A percentile compares a stretch with the other conserved stretches of the same genome.
These are phyloP conservation scores for Urechis unicinctus DNA, from an alignment of 2,888 invertebrate species.

Conservation along the genomic window DNA sequence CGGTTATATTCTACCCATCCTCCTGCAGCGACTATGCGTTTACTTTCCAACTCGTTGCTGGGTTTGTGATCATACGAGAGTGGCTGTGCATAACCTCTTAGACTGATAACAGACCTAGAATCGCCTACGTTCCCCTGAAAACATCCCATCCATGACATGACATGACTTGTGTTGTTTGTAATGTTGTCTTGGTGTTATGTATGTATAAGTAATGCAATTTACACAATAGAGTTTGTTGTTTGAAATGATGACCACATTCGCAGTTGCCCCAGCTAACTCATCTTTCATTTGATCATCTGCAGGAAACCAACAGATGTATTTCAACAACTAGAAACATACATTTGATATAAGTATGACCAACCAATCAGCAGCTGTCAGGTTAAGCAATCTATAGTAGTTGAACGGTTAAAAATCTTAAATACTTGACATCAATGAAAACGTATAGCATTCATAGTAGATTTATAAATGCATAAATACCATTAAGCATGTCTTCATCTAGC, in stretches of 20 bases:
- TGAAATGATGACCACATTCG: constrained; percentile 68
- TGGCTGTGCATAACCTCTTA: constrained; percentile 70
- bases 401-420: no score
- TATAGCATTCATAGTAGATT: no score
- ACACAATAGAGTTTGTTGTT: constrained; percentile 80
- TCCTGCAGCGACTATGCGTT: constrained; percentile 84
- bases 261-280: constrained; percentile 92
- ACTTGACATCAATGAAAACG: no score
- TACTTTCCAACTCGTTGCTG: constrained; percentile 76
- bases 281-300: constrained; percentile 76
- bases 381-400: no score
- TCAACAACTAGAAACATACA: no score
- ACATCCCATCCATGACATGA: not conserved
- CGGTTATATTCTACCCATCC: constrained; percentile 96
- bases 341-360: no score
- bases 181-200: not conserved
- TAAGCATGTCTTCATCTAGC: constrained; percentile 85
- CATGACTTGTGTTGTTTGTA: not conserved
- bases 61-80: constrained; percentile 94
- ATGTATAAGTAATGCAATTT: constrained; percentile 24
- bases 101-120: constrained; percentile 86
- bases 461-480: constrained; percentile 43
- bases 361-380: no score
- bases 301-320: constrained; percentile 10
- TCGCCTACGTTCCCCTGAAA: constrained; percentile 89